Base-by-base conservation (phyloP, 2,888 invertebrate species). In the Neoaliturus tenellus region DNA sequence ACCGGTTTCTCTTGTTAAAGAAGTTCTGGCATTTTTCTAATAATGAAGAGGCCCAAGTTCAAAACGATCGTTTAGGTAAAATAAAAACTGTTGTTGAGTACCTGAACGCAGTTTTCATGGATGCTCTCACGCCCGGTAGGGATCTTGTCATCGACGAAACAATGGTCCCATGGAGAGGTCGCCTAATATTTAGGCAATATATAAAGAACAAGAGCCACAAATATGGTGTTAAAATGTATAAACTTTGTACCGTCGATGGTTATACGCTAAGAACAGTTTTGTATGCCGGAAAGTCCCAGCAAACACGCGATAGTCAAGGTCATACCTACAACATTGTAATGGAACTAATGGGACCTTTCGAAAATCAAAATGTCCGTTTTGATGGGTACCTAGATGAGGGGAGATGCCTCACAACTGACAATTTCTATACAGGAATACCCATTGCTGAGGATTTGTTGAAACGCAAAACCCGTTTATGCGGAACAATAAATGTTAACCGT, bases 271-370 rank as follows among this genome's bases (percentile, higher is more conserved):
- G 33, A 4, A 35, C 28, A 4, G 23, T 71, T 25, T 23, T 71
- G 41, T 71, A 71, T 71, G 41, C 41, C 8, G 41, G 71, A 14
- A 71, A 71, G 41, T 39, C 39, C 10, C 17, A 71, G 8, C 3
- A 39, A 39, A 35, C 20, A 23, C 23, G 14, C 23, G 51, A 71
- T 3, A 39, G 69, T 69, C 2, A 25, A 12, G 69, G 69, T 1
- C 69, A 33, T 69, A 69, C 69, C 2, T 31, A 69, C n/a, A n/a
- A 69, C n/a, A 33, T 69, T n/a, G 69, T 69, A 1, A 69, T 69
- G 69, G 31, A 69, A 33, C 31, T 69, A 33, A 39, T 39, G 44
- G 12, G 44, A 6, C 17, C 44, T 44, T 44, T 8, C 17, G 44
- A 44, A 3, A 44, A 17, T 8, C 44, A 44, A 44, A 44, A 44